These are phyloP conservation scores for Ophthalmolycus amberensis DNA, from an alignment of 2,113 vertebrate species.

Conservation along the genomic window DNA sequence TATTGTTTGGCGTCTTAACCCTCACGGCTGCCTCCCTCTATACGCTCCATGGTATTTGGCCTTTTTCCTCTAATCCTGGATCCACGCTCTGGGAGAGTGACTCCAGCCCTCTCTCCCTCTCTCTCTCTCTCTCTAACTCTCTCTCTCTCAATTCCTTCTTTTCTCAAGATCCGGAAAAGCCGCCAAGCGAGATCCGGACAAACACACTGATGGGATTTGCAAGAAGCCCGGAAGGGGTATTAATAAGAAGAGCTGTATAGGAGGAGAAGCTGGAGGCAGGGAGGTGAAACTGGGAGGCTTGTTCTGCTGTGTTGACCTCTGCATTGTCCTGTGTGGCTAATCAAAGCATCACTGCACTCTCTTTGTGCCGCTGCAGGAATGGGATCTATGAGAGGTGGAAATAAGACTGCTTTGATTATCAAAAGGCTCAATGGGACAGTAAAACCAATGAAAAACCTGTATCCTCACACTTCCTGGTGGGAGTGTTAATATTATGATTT, in stretches of 20 bases:
- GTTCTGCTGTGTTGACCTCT: slow-evolving; percentile 78
- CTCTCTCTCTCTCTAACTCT: slow-evolving; percentile 27
- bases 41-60: slow-evolving; percentile 61
- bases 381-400: slow-evolving; percentile 52
- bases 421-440: slow-evolving; percentile 61
- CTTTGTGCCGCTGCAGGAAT: slow-evolving; percentile 68
- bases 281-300: slow-evolving; percentile 66
- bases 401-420: slow-evolving; percentile 59
- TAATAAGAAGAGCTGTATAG: slow-evolving; percentile 62
- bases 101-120: slow-evolving; percentile 38
- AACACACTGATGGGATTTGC: slow-evolving; percentile 77
- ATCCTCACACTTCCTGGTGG: background rate
- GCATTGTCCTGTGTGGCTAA: slow-evolving; percentile 75
- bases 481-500: slow-evolving; percentile 8
- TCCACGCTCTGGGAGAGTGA: slow-evolving; percentile 67
- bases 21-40: slow-evolving; percentile 52
- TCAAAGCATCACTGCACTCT: slow-evolving; percentile 74
- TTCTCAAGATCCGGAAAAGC: slow-evolving; percentile 66
- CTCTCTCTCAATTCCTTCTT: slow-evolving; percentile 45
- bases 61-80: slow-evolving; percentile 73
- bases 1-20: slow-evolving; percentile 72
- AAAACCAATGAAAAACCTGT: slow-evolving; percentile 25
- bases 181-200: slow-evolving; percentile 71
- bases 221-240: slow-evolving; percentile 65
- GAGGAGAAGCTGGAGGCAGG: slow-evolving; percentile 59